Percentiles rank a stretch among this genome's conserved stretches.
These are phyloP conservation scores for Coenonympha glycerion DNA, from an alignment of 2,888 invertebrate species.

Conservation along the genomic window DNA sequence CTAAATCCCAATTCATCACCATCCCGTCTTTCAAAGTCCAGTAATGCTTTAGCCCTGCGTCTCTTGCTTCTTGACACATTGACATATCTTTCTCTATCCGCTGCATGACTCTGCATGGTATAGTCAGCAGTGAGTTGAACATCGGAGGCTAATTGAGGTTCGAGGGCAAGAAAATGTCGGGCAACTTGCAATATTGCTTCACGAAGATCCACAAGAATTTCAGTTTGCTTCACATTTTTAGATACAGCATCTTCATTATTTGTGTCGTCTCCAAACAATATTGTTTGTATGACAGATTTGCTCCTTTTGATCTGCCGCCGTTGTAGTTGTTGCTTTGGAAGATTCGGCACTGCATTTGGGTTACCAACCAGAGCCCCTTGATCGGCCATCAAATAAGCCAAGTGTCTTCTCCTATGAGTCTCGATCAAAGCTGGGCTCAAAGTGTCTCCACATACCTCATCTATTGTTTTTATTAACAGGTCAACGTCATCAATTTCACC, in stretches of 20 bases:
- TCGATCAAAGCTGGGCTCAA: conserved; percentile 90
- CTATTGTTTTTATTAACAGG: conserved; percentile 83
- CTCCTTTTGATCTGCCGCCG: conserved; percentile 91
- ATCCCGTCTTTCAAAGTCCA: conserved; percentile 98
- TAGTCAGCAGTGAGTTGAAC: conserved; percentile 93
- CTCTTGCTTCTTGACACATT: conserved; percentile 91
- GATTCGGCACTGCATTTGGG: conserved; percentile 90
- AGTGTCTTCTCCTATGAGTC: conserved; percentile 91
- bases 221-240: conserved; percentile 98
- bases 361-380: conserved; percentile 95
- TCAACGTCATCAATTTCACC: conserved; percentile 95
- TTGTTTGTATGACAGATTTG: conserved; percentile 91
- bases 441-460: conserved; percentile 84
- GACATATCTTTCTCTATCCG: conserved; percentile 96
- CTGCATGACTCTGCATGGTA: conserved; percentile 94
- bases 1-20: conserved; percentile 99
- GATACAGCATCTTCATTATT: conserved; percentile 89
- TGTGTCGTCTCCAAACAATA: conserved; percentile 88
- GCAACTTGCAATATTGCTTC: conserved; percentile 95
- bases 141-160: conserved; percentile 88
- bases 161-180: conserved; percentile 94
- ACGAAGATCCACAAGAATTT: conserved; percentile 96
- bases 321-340: conserved; percentile 94
- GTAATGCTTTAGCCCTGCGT: conserved; percentile 93
- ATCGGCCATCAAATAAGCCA: conserved; percentile 97